Conservation (phyloP, 2,797 vertebrate genomes). For the Sorex maritimensis region DNA sequence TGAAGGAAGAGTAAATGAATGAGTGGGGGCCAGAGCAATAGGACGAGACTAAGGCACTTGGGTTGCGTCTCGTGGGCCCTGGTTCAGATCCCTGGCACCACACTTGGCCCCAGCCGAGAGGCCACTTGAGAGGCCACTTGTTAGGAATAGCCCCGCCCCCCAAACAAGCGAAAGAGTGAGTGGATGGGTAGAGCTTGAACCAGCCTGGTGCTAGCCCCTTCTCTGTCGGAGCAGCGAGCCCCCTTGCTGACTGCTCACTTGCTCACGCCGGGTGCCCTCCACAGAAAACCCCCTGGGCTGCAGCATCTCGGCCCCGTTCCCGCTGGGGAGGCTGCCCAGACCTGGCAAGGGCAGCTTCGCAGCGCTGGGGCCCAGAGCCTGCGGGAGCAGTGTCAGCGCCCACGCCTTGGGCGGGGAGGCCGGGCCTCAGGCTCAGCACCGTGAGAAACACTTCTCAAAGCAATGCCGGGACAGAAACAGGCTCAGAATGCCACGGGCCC, state of each 20-base stretch:
- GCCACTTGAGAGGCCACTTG: too few species aligned
- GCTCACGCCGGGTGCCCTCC: accelerated
- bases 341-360: too few species aligned
- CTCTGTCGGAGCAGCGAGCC: not conserved
- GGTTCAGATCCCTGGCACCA: too few species aligned
- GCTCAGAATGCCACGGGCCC: not conserved
- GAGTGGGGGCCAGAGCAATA: not conserved
- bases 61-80: not conserved
- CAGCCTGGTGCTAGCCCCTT: not conserved
- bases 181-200: not conserved
- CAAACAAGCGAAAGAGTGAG: not conserved
- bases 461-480: not conserved
- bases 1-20: not conserved
- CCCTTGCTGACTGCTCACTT: not conserved
- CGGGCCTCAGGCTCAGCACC: too few species aligned
- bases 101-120: too few species aligned
- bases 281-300: not conserved
- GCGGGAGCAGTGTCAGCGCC: not conserved
- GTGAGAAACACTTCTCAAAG: too few species aligned
- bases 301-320: not conserved
- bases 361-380: too few species aligned
- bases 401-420: not conserved
- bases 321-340: too few species aligned
- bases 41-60: not conserved
- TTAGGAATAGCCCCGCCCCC: not conserved